Evolutionary conservation across 2,797 vertebrate species (phyloP).

Genomic region (Neoniphon sammara): DNA sequence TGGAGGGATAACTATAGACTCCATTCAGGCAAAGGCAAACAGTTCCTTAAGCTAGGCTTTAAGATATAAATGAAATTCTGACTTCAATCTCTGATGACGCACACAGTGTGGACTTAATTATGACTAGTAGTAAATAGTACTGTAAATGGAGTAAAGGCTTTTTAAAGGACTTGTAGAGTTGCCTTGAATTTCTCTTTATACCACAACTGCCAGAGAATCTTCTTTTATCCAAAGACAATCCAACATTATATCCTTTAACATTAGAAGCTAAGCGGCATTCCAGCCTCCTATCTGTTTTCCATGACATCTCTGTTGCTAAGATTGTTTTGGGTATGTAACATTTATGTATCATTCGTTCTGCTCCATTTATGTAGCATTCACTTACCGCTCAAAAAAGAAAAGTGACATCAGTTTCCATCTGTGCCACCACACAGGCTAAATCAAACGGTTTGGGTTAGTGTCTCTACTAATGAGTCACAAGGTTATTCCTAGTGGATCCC

Average conservation of each 20-base stretch:
- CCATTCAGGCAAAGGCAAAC: background rate
- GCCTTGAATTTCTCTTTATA: background rate
- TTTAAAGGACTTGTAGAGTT: too few species aligned
- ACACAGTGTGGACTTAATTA: too few species aligned
- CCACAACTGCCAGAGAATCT: background rate
- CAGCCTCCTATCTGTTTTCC: background rate
- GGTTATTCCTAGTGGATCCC: background rate
- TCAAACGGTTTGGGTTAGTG: background rate
- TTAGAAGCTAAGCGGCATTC: background rate
- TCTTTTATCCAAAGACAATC: background rate
- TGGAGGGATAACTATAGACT: too few species aligned
- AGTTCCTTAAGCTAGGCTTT: background rate
- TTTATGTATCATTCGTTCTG: background rate
- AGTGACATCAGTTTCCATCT: slow-evolving; percentile 1
- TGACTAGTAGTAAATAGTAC: too few species aligned
- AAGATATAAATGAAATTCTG: background rate
- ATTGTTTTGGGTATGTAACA: background rate
- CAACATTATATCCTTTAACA: background rate
- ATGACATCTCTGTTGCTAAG: background rate
- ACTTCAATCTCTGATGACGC: too few species aligned
- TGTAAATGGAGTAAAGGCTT: too few species aligned
- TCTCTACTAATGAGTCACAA: background rate
- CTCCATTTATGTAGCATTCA: background rate
- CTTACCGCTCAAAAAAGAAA: background rate
- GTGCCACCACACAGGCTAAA: background rate